Evolutionary conservation across 35 echinoderm and acorn worm species (phyloP).

Genomic region (Ophioderma brevispina): DNA sequence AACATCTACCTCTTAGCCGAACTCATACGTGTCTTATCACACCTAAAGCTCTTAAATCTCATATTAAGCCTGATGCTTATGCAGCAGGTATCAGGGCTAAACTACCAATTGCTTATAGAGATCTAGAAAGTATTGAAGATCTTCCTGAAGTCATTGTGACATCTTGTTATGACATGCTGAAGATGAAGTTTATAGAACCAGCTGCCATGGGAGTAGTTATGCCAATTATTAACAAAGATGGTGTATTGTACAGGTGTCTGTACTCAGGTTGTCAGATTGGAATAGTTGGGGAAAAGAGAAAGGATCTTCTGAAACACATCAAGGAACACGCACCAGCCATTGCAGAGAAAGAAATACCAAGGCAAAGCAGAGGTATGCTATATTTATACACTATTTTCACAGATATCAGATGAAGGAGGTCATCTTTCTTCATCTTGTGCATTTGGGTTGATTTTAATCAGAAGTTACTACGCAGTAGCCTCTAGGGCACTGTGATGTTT

Average conservation of each 20-base stretch:
- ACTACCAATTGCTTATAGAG: not conserved
- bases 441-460: too few species aligned
- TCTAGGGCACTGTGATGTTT: too few species aligned
- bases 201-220: not conserved
- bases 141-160: not conserved
- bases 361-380: too few species aligned
- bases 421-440: too few species aligned
- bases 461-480: too few species aligned
- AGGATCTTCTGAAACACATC: not conserved
- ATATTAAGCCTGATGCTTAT: not conserved
- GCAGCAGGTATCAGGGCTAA: not conserved
- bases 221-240: not conserved
- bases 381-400: too few species aligned
- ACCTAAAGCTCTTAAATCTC: not conserved
- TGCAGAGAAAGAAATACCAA: not conserved
- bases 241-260: not conserved
- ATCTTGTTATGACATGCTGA: not conserved
- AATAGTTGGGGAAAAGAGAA: not conserved
- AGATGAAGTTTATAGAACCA: not conserved
- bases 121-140: not conserved
- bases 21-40: not conserved
- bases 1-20: not conserved
- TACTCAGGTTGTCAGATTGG: not conserved
- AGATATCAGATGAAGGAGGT: too few species aligned
- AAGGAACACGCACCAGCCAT: not conserved